These are phyloP conservation scores for Desmophyllum pertusum DNA, from an alignment of 92 coral and sea anemone species.

Conservation along the genomic window DNA sequence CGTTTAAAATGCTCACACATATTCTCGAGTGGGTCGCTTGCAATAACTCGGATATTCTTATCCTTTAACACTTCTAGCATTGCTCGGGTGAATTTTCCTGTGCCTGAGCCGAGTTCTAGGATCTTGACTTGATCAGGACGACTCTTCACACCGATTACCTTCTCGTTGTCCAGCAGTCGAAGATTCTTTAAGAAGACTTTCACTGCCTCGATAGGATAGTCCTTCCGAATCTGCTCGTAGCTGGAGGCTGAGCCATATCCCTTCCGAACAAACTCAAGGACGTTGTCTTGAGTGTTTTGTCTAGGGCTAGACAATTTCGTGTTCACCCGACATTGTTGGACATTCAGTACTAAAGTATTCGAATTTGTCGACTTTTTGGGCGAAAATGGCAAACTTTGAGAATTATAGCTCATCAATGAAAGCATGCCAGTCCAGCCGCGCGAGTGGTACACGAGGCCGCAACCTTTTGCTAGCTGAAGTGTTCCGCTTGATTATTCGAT, in stretches of 20 bases:
- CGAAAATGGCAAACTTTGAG: too few species aligned
- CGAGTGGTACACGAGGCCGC: too few species aligned
- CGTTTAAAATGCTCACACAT: conserved; percentile 27
- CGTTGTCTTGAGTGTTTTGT: neutral
- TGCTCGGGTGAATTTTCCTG: conserved; percentile 18
- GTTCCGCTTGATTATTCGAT: too few species aligned
- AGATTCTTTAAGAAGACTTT: conserved; percentile 9
- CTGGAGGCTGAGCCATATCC: conserved; percentile 5
- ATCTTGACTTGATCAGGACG: neutral
- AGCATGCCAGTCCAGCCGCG: too few species aligned
- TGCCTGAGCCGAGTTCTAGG: conserved; percentile 28
- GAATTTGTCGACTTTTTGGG: too few species aligned
- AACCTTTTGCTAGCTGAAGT: too few species aligned
- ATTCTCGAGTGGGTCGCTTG: conserved; percentile 15
- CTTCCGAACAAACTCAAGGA: neutral
- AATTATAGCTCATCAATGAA: too few species aligned
- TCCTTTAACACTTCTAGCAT: conserved; percentile 19
- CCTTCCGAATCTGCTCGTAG: conserved; percentile 10
- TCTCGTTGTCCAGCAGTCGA: neutral
- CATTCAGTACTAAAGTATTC: too few species aligned
- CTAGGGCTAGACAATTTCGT: too few species aligned
- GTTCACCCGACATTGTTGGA: neutral
- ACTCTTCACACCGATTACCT: too few species aligned
- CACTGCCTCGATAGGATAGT: conserved; percentile 22
- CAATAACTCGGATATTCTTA: conserved; percentile 15